phyloP scores from a whole-genome alignment of 2,888 invertebrate genomes.

The Polydrusus cervinus region DNA sequence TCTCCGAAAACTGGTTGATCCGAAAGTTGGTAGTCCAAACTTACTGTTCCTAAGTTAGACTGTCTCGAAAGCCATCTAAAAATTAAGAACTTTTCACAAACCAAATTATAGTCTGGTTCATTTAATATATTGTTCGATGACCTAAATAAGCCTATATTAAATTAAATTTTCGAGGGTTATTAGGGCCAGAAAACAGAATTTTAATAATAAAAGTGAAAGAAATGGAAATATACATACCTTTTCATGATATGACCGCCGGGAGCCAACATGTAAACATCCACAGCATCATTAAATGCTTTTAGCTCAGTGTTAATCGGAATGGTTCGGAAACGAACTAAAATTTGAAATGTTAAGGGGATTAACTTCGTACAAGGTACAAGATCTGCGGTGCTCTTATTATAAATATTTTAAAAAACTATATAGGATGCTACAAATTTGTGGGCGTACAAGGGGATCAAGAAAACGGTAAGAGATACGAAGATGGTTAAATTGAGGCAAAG shows the following conservation, averaged over 20 bases:
- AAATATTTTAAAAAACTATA: not conserved
- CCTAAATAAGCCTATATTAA: no score
- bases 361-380: no score
- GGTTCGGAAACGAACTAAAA: conserved; percentile 87
- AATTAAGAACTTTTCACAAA: not conserved
- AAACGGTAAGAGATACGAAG: no score
- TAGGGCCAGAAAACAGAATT: not conserved
- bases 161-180: no score
- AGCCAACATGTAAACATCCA: conserved; percentile 94
- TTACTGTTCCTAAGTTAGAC: conserved; percentile 95
- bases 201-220: no score
- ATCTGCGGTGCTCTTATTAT: not conserved
- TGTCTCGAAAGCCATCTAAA: conserved; percentile 89
- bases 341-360: conserved; percentile 11
- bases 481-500: no score
- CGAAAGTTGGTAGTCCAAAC: conserved; percentile 90
- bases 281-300: conserved; percentile 91
- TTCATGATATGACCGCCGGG: conserved; percentile 91
- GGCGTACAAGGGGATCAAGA: no score
- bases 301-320: conserved; percentile 95
- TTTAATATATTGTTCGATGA: no score
- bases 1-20: conserved; percentile 94
- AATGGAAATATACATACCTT: conserved; percentile 72
- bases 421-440: no score
- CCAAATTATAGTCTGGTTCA: no score